Base-by-base conservation (phyloP, 2,797 vertebrate species). In the Sebastes minor region DNA sequence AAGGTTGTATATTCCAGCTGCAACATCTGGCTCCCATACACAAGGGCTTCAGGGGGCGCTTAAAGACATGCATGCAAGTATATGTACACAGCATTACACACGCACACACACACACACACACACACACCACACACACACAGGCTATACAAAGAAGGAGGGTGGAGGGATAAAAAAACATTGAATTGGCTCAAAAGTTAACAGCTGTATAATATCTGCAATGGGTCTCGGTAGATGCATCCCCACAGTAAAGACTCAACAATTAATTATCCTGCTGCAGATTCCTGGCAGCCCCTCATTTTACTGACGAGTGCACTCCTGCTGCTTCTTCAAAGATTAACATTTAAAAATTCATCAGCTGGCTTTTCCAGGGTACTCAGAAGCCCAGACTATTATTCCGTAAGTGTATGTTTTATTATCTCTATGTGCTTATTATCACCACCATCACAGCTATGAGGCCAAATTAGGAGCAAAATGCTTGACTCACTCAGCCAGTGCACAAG, bases 171-270 rank as follows among this genome's bases (percentile, higher is more conserved):
- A 79, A 95, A 94, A 94, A 94, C 90, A 95, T 89, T 86, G 93
- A 94, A 95, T 94, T 96, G 90, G 92, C 91, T 95, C 92, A 94
- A 94, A 95, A 96, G 71, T 89, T 95, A 97, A 96, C 94, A 97
- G 94, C 94, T 96, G 95, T 91, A 95, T 96, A 87, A 72, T 96
- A 95, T 96, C 92, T 94, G 81, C 90, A 95, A 96, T 93, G 90
- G 93, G 92, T 92, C 95, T 96, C 93, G 46, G 82, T 94, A 94
- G 96, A 92, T 94, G 90, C 88, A 95, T 95, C 86, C 89, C 90
- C 81, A 88, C 90, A 86, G 91, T 89, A 95, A 93, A 92, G 88
- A 91, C 91, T 94, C 83, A 95, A 95, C 95, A 94, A 96, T 97
- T 95, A 95, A 96, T 96, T 96, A 95, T 94, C 91, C 90, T 92